phyloP scores from a whole-genome alignment of 2,797 vertebrate species.

The Halcyon smyrnensis region DNA sequence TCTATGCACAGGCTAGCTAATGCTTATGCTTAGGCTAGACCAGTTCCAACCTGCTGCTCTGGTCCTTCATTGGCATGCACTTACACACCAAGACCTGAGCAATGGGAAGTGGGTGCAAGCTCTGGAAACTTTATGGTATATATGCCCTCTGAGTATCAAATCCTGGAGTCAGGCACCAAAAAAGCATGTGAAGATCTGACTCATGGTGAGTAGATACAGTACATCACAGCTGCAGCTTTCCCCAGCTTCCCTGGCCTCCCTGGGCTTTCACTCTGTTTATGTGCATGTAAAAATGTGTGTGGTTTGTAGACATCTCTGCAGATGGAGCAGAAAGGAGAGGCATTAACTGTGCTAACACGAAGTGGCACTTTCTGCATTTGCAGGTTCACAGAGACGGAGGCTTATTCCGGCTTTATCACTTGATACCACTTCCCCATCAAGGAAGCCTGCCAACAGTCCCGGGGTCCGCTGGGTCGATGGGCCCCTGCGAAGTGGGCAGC shows the following conservation, averaged over 20 bases:
- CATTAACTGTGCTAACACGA: neutral
- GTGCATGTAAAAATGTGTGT: neutral
- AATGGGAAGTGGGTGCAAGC: neutral
- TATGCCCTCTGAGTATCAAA: neutral
- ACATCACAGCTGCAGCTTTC: neutral
- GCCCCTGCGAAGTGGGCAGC: constrained; percentile 86
- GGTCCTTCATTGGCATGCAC: neutral
- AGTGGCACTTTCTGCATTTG: neutral
- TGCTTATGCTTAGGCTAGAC: neutral
- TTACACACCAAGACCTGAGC: neutral
- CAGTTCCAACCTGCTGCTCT: neutral
- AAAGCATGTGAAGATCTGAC: neutral
- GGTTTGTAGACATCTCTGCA: neutral
- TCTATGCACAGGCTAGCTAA: neutral
- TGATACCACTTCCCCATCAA: constrained; percentile 81
- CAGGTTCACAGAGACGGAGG: constrained; percentile 87
- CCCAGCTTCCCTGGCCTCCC: neutral
- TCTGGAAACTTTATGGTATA: neutral
- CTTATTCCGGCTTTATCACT: constrained; percentile 90
- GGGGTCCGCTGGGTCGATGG: constrained; percentile 90
- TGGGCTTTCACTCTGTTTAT: neutral
- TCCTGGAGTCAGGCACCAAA: neutral
- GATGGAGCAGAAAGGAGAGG: neutral
- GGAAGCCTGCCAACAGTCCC: constrained; percentile 82
- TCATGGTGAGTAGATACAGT: neutral